Percentiles rank a stretch among this genome's conserved stretches.
phyloP scores from a whole-genome alignment of 2,888 invertebrate genomes.

The Mechanitis mazaeus region DNA sequence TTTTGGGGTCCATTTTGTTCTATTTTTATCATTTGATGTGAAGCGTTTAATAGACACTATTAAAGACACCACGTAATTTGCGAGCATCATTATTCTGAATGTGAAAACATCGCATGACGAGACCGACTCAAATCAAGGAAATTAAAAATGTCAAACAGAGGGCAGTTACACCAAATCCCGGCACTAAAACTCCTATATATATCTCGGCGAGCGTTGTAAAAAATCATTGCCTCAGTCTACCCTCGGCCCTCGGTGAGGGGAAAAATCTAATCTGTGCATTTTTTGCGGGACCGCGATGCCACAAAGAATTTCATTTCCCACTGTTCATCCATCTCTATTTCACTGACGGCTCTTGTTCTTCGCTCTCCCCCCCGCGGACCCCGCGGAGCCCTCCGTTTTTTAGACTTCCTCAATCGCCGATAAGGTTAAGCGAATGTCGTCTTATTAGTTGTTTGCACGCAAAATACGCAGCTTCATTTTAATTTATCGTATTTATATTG shows the following conservation, averaged over 20 bases:
- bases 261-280: constrained; percentile 78
- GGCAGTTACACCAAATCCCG: constrained; percentile 73
- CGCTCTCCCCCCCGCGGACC: constrained; percentile 45
- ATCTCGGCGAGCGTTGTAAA: constrained; percentile 72
- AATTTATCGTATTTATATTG: constrained; percentile 51
- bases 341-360: constrained; percentile 77
- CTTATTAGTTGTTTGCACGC: constrained; percentile 70
- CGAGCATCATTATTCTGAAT: constrained; percentile 17
- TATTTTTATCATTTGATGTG: neutral
- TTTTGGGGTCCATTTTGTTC: too few relatives aligned
- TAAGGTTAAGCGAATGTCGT: constrained; percentile 72
- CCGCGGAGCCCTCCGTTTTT: constrained; percentile 56
- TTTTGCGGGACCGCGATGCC: constrained; percentile 78
- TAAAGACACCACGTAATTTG: constrained; percentile 15
- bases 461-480: constrained; percentile 56
- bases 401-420: constrained; percentile 74
- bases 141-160: constrained; percentile 73
- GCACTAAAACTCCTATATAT: constrained; percentile 75
- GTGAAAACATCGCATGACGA: constrained; percentile 33
- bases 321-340: constrained; percentile 78
- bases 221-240: constrained; percentile 75
- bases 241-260: constrained; percentile 67
- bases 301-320: constrained; percentile 79
- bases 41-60: neutral
- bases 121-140: constrained; percentile 62